Conservation (phyloP, 2,113 vertebrate genomes). For the Hippotragus niger region DNA sequence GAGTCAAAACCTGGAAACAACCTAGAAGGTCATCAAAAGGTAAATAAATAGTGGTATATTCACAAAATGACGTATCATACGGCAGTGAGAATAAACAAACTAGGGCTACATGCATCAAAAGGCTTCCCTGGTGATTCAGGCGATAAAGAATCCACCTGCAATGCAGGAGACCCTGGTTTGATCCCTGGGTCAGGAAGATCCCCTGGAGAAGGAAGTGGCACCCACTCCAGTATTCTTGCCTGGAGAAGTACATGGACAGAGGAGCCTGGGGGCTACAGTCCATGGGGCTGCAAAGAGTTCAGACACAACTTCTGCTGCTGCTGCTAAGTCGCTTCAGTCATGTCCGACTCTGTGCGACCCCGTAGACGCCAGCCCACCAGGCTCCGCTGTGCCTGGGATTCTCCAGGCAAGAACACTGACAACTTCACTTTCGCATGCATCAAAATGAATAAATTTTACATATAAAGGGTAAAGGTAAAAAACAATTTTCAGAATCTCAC, state of each 20-base stretch:
- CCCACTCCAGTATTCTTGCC: background rate
- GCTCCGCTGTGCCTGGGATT: too few species aligned
- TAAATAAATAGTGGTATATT: background rate
- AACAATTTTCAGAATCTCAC: background rate
- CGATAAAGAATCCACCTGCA: background rate
- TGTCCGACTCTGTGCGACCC: too few species aligned
- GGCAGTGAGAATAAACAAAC: background rate
- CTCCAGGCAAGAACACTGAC: background rate
- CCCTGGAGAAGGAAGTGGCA: background rate
- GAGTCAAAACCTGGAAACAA: background rate
- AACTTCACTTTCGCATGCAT: background rate
- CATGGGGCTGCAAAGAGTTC: background rate
- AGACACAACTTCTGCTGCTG: background rate
- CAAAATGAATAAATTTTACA: background rate
- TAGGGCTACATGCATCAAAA: background rate
- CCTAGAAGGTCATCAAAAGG: background rate
- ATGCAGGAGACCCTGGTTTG: background rate
- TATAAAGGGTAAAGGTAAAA: background rate
- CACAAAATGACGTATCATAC: background rate
- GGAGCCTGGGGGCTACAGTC: background rate
- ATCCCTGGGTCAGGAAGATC: background rate
- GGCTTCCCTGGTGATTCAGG: background rate
- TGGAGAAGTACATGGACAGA: background rate
- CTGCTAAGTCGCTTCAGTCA: too few species aligned
- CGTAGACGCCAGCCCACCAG: too few species aligned